Base-by-base conservation (phyloP, 2,797 vertebrate species). In the Cheirogaleus major region DNA sequence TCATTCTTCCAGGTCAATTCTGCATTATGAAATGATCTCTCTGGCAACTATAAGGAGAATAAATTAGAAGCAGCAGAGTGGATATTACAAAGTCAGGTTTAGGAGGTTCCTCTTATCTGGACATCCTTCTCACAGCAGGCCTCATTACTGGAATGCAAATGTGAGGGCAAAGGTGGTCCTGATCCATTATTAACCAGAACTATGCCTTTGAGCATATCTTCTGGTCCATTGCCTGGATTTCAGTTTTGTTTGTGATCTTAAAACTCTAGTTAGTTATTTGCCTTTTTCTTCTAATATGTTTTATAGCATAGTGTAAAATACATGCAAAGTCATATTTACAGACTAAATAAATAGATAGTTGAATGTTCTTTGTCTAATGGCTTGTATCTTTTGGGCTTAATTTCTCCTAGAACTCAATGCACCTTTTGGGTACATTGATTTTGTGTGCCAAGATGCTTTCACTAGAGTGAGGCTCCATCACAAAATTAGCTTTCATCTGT, bases 41-140 rank as follows among this genome's bases (percentile, higher is more conserved):
- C 25, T 81, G 25, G 27, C 1, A 81, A 55, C 48, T 81, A 1
- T 43, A 67, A 69, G 7, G 22, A 89, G 45, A 43, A 13, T 4
- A 70, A 22, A n/a, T 45, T 38, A 41, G 25, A 67, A 14, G 12
- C 3, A 81, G 43, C 3, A 81, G n/a, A 80, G 4, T 7, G 4
- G 17, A 70, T 35, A 12, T 52, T 27, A 30, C 20, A 94, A 57
- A 85, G 2, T 14, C 9, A 2, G 9, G 4, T 17, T n/a, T 63
- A 63, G 18, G n/a, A 45, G n/a, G 9, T 61, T 89, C 10, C 4
- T 81, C 17, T 55, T 73, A 41, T 27, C 14, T 61, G 57, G 27
- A 9, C 9, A 52, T 3, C 2, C 3, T 13, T 90, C 27, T 45
- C 18, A 6, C 22, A 11, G 0, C 14, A 32, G 1, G 0, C 7